phyloP scores from a whole-genome alignment of 2,888 invertebrate genomes.

The Rotaria macrura region DNA sequence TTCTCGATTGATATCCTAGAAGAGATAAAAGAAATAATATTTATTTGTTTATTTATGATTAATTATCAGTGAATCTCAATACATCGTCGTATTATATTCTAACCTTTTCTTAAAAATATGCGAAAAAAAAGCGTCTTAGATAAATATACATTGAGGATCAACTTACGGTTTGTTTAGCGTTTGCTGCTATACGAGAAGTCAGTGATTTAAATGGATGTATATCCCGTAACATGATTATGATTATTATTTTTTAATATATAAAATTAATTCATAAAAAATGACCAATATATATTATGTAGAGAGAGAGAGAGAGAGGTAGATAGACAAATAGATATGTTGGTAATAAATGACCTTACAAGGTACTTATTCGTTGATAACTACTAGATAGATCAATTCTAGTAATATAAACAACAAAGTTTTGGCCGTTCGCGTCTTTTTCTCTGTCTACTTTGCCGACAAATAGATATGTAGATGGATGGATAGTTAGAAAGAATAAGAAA shows the following conservation, averaged over 20 bases:
- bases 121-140: background rate
- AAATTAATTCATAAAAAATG: background rate
- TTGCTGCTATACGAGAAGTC: background rate
- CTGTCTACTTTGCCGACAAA: background rate
- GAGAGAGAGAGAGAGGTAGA: too few relatives aligned
- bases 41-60: background rate
- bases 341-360: background rate
- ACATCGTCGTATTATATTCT: background rate
- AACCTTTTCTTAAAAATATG: background rate
- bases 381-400: background rate
- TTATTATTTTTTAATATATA: background rate
- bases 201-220: slow-evolving; percentile 16
- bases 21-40: background rate
- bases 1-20: slow-evolving; percentile 27
- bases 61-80: background rate
- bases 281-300: background rate
- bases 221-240: background rate
- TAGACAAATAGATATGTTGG: too few relatives aligned
- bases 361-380: background rate
- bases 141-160: background rate
- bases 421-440: background rate
- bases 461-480: background rate
- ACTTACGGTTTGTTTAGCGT: slow-evolving; percentile 17
- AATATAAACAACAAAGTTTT: background rate
- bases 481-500: background rate